A percentile compares a stretch with the other conserved stretches of the same genome.
These are phyloP conservation scores for Margarornis squamiger DNA, from an alignment of 2,797 vertebrate species.

Conservation along the genomic window DNA sequence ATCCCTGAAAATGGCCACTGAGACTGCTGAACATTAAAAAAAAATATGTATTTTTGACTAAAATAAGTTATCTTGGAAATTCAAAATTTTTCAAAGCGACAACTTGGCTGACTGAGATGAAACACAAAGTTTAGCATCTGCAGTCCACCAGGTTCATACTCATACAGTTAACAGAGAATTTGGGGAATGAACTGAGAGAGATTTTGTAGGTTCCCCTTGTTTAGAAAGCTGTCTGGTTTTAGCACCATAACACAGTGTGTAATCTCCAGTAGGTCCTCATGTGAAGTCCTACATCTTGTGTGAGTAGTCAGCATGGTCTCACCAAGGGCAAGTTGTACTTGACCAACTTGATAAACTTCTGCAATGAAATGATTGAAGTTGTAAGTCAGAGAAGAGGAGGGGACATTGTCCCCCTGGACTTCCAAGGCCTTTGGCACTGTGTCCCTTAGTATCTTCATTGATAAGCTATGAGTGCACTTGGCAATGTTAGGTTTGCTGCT, in stretches of 20 bases:
- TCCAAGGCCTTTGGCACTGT: no score
- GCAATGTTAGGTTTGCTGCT: no score
- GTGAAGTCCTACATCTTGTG: background rate
- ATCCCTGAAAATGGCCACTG: background rate
- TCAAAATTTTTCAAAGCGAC: background rate
- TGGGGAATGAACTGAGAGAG: background rate
- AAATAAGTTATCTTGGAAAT: background rate
- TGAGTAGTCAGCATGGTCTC: background rate
- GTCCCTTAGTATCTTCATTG: no score
- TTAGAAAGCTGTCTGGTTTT: background rate
- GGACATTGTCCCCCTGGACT: no score
- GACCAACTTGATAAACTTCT: no score
- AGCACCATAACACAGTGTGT: background rate
- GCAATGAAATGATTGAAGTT: no score
- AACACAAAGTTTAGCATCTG: background rate
- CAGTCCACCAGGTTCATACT: background rate
- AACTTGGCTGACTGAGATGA: background rate
- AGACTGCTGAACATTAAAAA: background rate
- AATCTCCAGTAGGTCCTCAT: background rate
- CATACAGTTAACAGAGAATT: background rate
- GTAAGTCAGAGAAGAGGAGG: no score
- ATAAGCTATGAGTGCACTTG: no score
- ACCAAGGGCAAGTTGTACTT: no score
- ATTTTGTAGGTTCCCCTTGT: background rate
- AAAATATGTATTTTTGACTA: fast-evolving